These are phyloP conservation scores for Crotalus tigris DNA, from an alignment of 2,113 vertebrate genomes.

Conservation along the genomic window DNA sequence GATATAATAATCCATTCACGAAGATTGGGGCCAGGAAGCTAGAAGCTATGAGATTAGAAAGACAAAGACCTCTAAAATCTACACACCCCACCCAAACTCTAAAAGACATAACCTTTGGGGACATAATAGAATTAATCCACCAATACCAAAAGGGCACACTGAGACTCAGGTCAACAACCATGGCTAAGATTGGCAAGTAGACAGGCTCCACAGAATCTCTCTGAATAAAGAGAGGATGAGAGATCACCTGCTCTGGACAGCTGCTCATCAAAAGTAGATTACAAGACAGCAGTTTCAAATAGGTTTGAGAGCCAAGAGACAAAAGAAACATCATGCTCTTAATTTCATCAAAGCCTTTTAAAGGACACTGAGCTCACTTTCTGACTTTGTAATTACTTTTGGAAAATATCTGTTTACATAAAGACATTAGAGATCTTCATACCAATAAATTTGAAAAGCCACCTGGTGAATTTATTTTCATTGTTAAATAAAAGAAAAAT, in stretches of 20 bases:
- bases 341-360: not conserved
- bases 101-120: no score
- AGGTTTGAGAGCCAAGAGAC: not conserved
- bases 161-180: not conserved
- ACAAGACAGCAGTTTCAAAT: not conserved
- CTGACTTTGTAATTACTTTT: not conserved
- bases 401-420: not conserved
- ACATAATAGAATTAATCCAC: no score
- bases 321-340: not conserved
- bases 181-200: not conserved
- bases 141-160: no score
- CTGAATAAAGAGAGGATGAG: not conserved
- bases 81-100: no score
- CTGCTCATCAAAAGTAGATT: not conserved
- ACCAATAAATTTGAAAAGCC: not conserved
- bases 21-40: no score
- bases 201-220: not conserved
- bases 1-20: no score
- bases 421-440: not conserved
- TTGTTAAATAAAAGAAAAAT: no score
- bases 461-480: not conserved
- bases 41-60: no score
- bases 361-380: not conserved
- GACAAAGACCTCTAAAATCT: no score
- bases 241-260: not conserved